These are phyloP conservation scores for Cylas formicarius DNA, from an alignment of 1,140 invertebrate species.

Conservation along the genomic window DNA sequence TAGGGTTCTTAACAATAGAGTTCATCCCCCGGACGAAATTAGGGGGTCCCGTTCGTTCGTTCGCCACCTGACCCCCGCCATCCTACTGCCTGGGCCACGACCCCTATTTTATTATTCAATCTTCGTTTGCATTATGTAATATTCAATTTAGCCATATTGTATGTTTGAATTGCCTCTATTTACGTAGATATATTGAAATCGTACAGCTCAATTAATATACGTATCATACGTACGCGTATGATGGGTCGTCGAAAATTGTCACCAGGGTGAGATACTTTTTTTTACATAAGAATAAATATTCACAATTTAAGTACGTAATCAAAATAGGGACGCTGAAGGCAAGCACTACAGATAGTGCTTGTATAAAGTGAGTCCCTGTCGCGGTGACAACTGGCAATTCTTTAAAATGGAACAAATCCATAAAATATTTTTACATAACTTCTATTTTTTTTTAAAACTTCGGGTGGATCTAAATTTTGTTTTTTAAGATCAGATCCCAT, in stretches of 20 bases:
- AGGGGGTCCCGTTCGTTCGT: slow-evolving; percentile 28
- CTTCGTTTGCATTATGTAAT: slow-evolving; percentile 35
- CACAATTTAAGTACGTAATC: too few relatives aligned
- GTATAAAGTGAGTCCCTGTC: too few relatives aligned
- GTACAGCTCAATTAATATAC: slow-evolving; percentile 35
- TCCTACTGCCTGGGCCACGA: background rate
- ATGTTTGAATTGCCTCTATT: slow-evolving; percentile 33
- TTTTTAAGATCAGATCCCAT: too few relatives aligned
- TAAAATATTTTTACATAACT: too few relatives aligned
- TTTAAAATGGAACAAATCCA: too few relatives aligned
- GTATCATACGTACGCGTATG: slow-evolving; percentile 21
- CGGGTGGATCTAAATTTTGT: too few relatives aligned
- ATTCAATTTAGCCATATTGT: slow-evolving; percentile 36
- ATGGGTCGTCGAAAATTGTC: slow-evolving; percentile 12
- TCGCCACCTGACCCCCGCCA: slow-evolving; percentile 27
- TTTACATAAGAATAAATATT: too few relatives aligned
- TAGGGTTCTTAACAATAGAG: slow-evolving; percentile 26
- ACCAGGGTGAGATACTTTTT: background rate
- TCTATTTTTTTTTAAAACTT: too few relatives aligned
- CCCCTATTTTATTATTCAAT: slow-evolving; percentile 34
- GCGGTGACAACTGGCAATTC: too few relatives aligned
- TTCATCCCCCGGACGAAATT: slow-evolving; percentile 23
- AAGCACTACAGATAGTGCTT: too few relatives aligned
- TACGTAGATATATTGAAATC: slow-evolving; percentile 36
- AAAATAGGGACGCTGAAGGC: too few relatives aligned